These are phyloP conservation scores for Calidris pygmaea DNA, from an alignment of 2,113 vertebrate species.

Conservation along the genomic window DNA sequence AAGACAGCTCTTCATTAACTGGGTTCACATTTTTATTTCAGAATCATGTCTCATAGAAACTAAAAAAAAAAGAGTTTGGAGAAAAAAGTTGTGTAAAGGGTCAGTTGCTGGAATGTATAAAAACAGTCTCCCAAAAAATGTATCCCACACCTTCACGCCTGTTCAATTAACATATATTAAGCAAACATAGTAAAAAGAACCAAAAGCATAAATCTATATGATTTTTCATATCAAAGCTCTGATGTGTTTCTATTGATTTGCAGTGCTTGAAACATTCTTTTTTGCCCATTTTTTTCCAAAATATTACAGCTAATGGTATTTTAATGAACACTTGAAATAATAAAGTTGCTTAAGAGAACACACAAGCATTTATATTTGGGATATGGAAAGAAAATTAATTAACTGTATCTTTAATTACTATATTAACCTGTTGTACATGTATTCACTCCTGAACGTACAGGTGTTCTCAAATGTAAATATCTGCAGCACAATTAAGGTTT, in stretches of 20 bases:
- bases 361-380: slow-evolving; percentile 33
- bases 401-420: slow-evolving; percentile 40
- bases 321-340: slow-evolving; percentile 71
- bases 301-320: slow-evolving; percentile 60
- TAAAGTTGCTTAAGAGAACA: slow-evolving; percentile 48
- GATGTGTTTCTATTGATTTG: slow-evolving; percentile 50
- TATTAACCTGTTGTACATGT: slow-evolving; percentile 2
- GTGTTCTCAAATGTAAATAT: background rate
- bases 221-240: slow-evolving; percentile 13
- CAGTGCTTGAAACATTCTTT: slow-evolving; percentile 67
- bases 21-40: background rate
- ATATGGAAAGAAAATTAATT: slow-evolving; percentile 35
- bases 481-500: background rate
- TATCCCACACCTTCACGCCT: background rate
- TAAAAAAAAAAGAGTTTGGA: background rate
- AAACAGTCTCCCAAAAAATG: background rate
- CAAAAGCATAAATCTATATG: background rate
- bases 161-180: background rate
- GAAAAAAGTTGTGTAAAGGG: background rate
- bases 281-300: slow-evolving; percentile 28
- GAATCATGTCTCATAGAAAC: background rate
- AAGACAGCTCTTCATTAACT: slow-evolving; percentile 15
- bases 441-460: background rate
- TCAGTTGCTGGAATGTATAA: background rate
- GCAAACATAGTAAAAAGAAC: background rate